These are phyloP conservation scores for Acanthurus leucopareius DNA, from an alignment of 2,797 vertebrate genomes.

Conservation along the genomic window DNA sequence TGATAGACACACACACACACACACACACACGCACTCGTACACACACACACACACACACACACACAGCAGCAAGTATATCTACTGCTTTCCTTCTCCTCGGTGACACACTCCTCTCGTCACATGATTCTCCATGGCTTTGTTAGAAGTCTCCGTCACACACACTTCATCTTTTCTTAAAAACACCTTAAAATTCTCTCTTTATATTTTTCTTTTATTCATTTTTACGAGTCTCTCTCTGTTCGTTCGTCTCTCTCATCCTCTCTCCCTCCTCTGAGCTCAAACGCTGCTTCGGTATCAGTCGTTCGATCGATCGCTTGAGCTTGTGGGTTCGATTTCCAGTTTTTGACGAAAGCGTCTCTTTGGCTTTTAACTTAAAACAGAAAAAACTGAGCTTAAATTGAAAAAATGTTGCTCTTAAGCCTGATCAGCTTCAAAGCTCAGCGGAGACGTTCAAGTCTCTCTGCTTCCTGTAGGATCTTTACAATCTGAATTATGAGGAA, in stretches of 20 bases:
- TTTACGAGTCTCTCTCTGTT: neutral
- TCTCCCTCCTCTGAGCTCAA: neutral
- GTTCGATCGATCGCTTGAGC: neutral
- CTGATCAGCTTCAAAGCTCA: neutral
- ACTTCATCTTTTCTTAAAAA: neutral
- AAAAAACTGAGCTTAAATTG: neutral
- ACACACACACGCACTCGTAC: neutral
- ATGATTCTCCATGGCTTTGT: too few species aligned
- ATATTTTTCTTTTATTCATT: neutral
- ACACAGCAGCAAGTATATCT: neutral
- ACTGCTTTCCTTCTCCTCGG: too few species aligned
- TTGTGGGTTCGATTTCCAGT: neutral
- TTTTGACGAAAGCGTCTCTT: neutral
- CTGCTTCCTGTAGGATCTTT: neutral
- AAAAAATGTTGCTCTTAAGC: neutral
- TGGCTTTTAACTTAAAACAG: neutral
- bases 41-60: conserved; percentile 11
- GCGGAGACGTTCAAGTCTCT: neutral
- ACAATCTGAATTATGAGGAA: neutral
- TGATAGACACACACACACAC: neutral
- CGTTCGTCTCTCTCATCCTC: neutral
- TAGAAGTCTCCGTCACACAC: neutral
- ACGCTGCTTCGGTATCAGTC: neutral
- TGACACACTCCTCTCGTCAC: too few species aligned
- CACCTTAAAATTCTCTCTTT: neutral